Conservation (phyloP, 2,797 vertebrate genomes). For the Eulemur mongoz region DNA sequence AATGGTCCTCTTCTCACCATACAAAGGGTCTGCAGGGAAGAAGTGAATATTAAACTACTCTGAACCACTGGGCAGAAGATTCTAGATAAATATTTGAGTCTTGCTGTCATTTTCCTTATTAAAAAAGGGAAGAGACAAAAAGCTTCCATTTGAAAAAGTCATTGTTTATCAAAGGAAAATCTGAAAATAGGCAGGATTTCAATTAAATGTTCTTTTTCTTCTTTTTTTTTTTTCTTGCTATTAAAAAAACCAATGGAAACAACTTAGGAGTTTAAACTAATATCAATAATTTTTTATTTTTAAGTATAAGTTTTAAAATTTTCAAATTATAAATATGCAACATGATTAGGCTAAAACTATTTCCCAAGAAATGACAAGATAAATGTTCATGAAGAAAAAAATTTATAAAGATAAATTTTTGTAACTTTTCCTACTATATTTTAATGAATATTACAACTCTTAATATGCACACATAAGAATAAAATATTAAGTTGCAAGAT, state of each 20-base stretch:
- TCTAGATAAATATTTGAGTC: neutral
- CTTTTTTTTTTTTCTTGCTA: neutral
- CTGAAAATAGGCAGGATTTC: neutral
- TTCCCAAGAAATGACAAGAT: neutral
- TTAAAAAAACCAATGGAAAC: neutral
- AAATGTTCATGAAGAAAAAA: neutral
- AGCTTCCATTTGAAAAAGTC: neutral
- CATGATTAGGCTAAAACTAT: neutral
- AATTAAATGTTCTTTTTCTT: neutral
- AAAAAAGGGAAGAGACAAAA: neutral
- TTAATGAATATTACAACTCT: neutral
- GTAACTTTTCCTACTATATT: neutral
- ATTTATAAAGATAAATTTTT: neutral
- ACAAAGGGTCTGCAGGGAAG: neutral
- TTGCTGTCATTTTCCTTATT: constrained; percentile 17
- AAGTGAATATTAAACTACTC: neutral
- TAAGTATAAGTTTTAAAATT: neutral
- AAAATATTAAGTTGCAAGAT: neutral
- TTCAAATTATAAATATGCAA: neutral
- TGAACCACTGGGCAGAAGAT: neutral
- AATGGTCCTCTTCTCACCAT: neutral
- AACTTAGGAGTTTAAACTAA: neutral
- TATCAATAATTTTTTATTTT: neutral
- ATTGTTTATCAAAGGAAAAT: constrained; percentile 20
- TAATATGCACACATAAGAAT: neutral